Evolutionary conservation across 2,113 vertebrate species (phyloP), one percentile per base, ranked within the genome.

Genomic region (Petromus typicus): DNA sequence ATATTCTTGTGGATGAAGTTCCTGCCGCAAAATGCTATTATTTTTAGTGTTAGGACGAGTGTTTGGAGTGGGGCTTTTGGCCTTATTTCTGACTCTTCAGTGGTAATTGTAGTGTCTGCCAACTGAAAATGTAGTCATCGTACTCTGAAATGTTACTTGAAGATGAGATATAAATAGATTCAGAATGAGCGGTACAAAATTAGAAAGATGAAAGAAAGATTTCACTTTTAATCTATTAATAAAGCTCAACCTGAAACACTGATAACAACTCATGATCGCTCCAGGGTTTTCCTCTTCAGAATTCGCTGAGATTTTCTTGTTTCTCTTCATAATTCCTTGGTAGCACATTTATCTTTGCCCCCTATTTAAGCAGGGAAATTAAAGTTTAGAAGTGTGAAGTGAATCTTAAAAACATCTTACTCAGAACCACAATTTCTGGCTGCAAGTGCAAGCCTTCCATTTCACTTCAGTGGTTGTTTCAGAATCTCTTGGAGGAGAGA

Each of bases 161-260:
- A 86, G 78, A 81, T 94, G 59, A 82, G 14, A 25, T 90, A 40
- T 81, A 90, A 81, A 34, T 94, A 94, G 40, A n/a, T 71, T 69
- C 34, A 64, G 56, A 96, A 90, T 80, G 56, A 90, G 56, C 22
- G 57, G 51, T 87, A 27, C 2, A 76, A 79, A 90, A 84, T 84
- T 80, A 73, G 48, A 86, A 96, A 83, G 84, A 61, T 56, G 63
- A 92, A 93, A 81, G 16, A 81, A 85, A 92, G 7, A 59, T 89
- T 89, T 94, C 32, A 40, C 57, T 66, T 45, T 75, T 32, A 91
- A 69, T 63, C 40, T 54, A 37, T 82, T 91, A 43, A 43, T 82
- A 48, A 93, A 93, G 25, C n/a, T 48, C 30, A 94, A 69, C 37
- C 14, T 37, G 27, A 85, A 92, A 13, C 45, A n/a, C 51, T 71